phyloP scores from a whole-genome alignment of 1,140 invertebrate species.

The Drosophila mayri region DNA sequence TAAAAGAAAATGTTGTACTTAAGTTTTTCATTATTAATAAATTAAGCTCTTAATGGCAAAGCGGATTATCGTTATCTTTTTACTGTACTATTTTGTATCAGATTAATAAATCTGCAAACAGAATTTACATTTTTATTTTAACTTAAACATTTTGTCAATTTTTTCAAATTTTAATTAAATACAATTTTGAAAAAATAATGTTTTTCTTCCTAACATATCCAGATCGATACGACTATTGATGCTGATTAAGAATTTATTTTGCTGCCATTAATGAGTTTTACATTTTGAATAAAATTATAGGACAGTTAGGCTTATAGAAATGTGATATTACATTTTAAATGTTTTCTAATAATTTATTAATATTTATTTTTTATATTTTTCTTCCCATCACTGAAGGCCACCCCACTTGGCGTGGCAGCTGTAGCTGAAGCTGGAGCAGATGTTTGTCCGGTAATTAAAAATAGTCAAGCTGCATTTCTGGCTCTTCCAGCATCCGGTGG shows the following conservation, averaged over 20 bases:
- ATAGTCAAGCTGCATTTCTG: constrained; percentile 81
- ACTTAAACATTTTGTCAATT: too few relatives aligned
- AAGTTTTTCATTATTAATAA: too few relatives aligned
- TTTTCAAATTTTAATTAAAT: too few relatives aligned
- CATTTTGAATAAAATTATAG: not conserved
- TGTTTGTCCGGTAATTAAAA: constrained; percentile 75
- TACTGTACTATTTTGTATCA: too few relatives aligned
- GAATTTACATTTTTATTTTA: too few relatives aligned
- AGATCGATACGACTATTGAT: not conserved
- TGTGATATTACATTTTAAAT: not conserved
- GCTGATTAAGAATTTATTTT: not conserved
- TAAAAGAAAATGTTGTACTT: too few relatives aligned
- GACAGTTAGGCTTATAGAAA: not conserved
- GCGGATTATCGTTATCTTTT: too few relatives aligned
- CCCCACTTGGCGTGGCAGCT: constrained; percentile 40
- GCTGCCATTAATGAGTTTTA: not conserved
- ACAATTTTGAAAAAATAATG: too few relatives aligned
- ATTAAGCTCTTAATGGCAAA: too few relatives aligned
- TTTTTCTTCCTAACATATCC: not conserved
- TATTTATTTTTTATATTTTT: not conserved
- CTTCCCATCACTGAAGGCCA: constrained; percentile 30
- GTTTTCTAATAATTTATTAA: not conserved
- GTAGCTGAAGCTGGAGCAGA: constrained; percentile 50
- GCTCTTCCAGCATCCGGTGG: constrained; percentile 68
- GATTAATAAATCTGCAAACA: too few relatives aligned